Base-by-base conservation (phyloP, 2,888 invertebrate species). In the Cremastinae sp. region DNA sequence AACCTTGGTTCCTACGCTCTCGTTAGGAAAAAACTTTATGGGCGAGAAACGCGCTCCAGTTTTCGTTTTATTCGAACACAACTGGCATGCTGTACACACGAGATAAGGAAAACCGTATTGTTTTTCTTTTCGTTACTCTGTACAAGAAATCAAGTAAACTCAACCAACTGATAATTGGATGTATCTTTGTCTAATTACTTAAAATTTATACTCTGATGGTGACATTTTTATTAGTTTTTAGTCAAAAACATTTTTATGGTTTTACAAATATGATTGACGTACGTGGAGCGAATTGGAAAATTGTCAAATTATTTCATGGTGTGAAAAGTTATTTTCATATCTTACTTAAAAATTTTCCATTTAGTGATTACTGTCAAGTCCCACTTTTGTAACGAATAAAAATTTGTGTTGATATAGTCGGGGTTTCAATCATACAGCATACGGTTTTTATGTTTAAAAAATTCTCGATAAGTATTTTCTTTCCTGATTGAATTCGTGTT, bases 151-250 rank as follows among this genome's bases (percentile, higher is more conserved):
- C 43, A 51, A 58, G 56, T 66, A 53, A 61, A 51, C 61, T 66
- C 61, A 35, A 41, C 43, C 28, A 66, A 75, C 75, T 68, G 56
- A 68, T 58, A 75, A 75, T 75, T 75, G 41, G 66, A 51, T 10
- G 49, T 68, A 51, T 56, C 55, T 75, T 55, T 47, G 43, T 49
- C 65, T 71, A 75, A 75, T 71, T 71, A 75, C 28, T 2, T 41
- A 41, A n/a, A 49, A 14, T 37, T 47, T 8, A 14, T 7, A 41
- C 45, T 14, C 41, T 18, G 37, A 53, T 41, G 43, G n/a, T 4
- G 28, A 43, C 59, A 55, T 53, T 55, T 53, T 39, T 51, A 28
- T 64, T 10, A 16, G 55, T 35, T 53, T 51, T 18, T 3, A 2
- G 37, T 9, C 41, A 28, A 0, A 4, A 28, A 28, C 12, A 14